These are phyloP conservation scores for Drosophila monieri DNA, from an alignment of 2,888 invertebrate species.

Conservation along the genomic window DNA sequence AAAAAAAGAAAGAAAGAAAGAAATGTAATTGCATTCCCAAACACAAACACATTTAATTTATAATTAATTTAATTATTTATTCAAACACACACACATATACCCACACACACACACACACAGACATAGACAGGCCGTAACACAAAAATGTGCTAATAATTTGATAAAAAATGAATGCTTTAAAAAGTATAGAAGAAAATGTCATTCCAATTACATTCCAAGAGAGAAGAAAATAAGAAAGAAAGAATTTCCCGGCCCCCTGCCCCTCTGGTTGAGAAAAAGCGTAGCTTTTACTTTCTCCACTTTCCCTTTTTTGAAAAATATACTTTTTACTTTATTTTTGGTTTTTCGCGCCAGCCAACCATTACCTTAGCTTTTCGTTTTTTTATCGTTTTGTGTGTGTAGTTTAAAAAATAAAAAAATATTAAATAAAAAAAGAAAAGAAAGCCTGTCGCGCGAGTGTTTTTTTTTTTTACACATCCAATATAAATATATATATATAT, in stretches of 20 bases:
- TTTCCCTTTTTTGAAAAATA: background rate
- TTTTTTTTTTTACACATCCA: conserved; percentile 34
- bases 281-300: conserved; percentile 30
- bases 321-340: conserved; percentile 5
- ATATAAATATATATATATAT: conserved; percentile 23
- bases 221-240: background rate
- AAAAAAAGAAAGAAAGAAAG: conserved; percentile 8
- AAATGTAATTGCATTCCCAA: conserved; percentile 19
- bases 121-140: conserved; percentile 14
- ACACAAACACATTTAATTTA: conserved; percentile 12
- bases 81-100: conserved; percentile 25
- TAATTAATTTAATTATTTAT: conserved; percentile 50
- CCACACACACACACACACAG: conserved; percentile 3
- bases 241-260: background rate
- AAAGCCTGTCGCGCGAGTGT: conserved; percentile 14
- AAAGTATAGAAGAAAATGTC: background rate
- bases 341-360: conserved; percentile 7
- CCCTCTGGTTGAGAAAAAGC: conserved; percentile 26
- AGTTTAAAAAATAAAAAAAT: conserved; percentile 13
- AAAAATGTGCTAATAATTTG: conserved; percentile 22
- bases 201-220: conserved; percentile 30
- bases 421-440: background rate
- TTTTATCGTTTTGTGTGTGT: conserved; percentile 38
- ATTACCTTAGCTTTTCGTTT: background rate
- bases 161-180: conserved; percentile 3